These are phyloP conservation scores for Xiphophorus couchianus DNA, from an alignment of 2,113 vertebrate species.

Conservation along the genomic window DNA sequence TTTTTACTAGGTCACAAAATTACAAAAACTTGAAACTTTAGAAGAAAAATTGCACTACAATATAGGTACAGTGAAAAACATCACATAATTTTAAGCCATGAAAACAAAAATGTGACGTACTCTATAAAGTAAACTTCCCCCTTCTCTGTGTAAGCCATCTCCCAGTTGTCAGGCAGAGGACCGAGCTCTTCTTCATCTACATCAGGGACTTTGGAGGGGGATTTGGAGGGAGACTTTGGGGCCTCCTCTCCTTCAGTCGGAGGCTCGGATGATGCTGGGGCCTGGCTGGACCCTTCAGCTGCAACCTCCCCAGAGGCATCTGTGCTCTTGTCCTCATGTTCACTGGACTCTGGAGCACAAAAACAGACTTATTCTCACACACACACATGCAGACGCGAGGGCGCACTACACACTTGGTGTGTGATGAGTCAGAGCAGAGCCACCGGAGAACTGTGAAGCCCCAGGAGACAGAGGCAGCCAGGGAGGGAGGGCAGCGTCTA, in stretches of 20 bases:
- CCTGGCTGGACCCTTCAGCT: slow-evolving; percentile 82
- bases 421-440: slow-evolving; percentile 72
- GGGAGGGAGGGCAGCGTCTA: slow-evolving; percentile 24
- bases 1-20: too few relatives aligned
- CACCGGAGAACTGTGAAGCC: slow-evolving; percentile 66
- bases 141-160: slow-evolving; percentile 99
- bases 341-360: slow-evolving; percentile 90
- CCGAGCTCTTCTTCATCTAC: slow-evolving; percentile 90
- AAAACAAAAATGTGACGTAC: slow-evolving; percentile 77
- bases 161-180: slow-evolving; percentile 96
- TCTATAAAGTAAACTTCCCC: slow-evolving; percentile 99
- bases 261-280: slow-evolving; percentile 86
- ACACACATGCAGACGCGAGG: slow-evolving; percentile 41
- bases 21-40: too few relatives aligned
- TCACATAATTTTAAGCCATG: neutral
- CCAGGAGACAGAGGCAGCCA: slow-evolving; percentile 45
- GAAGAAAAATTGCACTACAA: too few relatives aligned
- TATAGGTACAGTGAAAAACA: neutral
- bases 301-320: slow-evolving; percentile 89
- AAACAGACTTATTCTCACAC: slow-evolving; percentile 36
- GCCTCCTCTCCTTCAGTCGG: slow-evolving; percentile 86
- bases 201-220: slow-evolving; percentile 85
- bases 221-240: slow-evolving; percentile 82
- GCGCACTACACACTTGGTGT: slow-evolving; percentile 54
- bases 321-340: slow-evolving; percentile 96